These are phyloP conservation scores for Fregata magnificens DNA, from an alignment of 2,113 vertebrate species.

Conservation along the genomic window DNA sequence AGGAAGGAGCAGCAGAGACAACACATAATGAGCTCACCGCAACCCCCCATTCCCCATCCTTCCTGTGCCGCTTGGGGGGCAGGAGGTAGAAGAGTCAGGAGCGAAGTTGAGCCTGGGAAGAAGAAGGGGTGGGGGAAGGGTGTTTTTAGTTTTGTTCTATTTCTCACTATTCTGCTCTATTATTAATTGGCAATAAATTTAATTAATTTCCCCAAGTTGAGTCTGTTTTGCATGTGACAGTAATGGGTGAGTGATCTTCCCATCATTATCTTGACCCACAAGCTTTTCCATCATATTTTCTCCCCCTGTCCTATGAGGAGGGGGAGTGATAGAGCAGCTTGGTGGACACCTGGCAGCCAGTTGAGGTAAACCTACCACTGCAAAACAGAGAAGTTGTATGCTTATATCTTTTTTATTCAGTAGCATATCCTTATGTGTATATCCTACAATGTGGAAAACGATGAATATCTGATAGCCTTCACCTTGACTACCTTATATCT, in stretches of 20 bases:
- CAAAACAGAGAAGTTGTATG: not conserved
- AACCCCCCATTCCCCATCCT: not conserved
- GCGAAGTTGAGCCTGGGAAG: not conserved
- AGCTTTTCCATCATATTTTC: not conserved
- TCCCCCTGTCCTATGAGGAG: not conserved
- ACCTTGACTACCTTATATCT: not conserved
- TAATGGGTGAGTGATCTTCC: not conserved
- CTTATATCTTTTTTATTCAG: not conserved
- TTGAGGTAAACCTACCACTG: not conserved
- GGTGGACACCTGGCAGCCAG: not conserved
- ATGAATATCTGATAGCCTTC: not conserved
- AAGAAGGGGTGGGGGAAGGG: not conserved
- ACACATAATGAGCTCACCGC: fast-evolving
- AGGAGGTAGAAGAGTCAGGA: not conserved
- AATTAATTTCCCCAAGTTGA: not conserved
- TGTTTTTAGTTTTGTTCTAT: not conserved
- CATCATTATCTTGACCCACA: not conserved
- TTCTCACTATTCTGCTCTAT: not conserved
- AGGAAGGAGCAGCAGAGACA: not conserved
- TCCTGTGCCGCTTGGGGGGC: fast-evolving
- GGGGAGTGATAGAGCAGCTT: not conserved
- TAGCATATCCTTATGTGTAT: not conserved
- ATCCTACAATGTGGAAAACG: not conserved
- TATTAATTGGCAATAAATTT: not conserved
- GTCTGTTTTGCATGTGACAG: not conserved